These are phyloP conservation scores for Brachionichthys hirsutus DNA, from an alignment of 2,113 vertebrate genomes.

Conservation along the genomic window DNA sequence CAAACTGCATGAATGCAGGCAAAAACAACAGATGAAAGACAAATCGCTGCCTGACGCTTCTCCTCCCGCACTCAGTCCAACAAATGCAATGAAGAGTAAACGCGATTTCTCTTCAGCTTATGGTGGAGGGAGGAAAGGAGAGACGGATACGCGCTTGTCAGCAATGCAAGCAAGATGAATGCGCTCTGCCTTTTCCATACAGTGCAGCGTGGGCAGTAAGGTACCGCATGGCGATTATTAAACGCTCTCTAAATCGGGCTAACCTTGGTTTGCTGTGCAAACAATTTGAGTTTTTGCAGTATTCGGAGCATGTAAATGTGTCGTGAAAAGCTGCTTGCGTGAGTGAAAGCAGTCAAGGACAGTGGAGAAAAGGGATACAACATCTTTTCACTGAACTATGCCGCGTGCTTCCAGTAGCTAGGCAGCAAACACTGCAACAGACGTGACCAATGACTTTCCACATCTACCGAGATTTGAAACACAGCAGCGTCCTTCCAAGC, in stretches of 20 bases:
- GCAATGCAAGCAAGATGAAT: constrained; percentile 40
- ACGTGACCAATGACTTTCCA: background rate
- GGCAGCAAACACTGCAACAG: constrained; percentile 36
- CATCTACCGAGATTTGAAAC: background rate
- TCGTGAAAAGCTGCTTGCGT: constrained; percentile 44
- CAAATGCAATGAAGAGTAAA: constrained; percentile 35
- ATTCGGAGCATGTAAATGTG: constrained; percentile 41
- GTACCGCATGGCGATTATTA: constrained; percentile 32
- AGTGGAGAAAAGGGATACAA: constrained; percentile 13
- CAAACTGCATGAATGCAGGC: constrained; percentile 64
- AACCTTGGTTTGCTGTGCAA: constrained; percentile 62
- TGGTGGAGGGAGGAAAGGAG: constrained; percentile 21
- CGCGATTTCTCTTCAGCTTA: constrained; percentile 15
- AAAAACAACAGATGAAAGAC: constrained; percentile 19
- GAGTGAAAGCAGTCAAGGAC: constrained; percentile 67
- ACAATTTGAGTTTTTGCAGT: constrained; percentile 43
- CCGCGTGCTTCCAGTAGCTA: constrained; percentile 46
- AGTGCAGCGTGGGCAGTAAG: constrained; percentile 39
- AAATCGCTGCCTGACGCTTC: constrained; percentile 30
- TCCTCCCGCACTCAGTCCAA: constrained; percentile 26
- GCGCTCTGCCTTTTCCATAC: constrained; percentile 39
- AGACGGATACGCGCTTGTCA: constrained; percentile 33
- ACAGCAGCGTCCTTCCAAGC: background rate
- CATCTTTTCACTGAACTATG: constrained; percentile 55
- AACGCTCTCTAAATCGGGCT: constrained; percentile 35